These are phyloP conservation scores for Helicolenus hilgendorfi DNA, from an alignment of 2,797 vertebrate species.

Conservation along the genomic window DNA sequence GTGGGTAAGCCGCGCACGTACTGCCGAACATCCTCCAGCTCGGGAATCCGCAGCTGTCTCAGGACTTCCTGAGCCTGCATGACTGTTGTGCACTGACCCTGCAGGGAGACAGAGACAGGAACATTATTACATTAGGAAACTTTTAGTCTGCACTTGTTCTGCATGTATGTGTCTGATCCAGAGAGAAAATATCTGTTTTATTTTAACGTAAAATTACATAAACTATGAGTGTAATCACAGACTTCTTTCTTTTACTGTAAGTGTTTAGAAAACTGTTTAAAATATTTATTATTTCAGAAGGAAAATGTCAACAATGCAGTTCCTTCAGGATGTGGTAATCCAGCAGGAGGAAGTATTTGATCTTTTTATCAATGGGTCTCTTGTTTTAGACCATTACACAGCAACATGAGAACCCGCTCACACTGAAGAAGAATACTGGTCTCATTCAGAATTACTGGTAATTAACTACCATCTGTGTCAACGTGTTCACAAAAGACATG, in stretches of 20 bases:
- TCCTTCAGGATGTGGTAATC: background rate
- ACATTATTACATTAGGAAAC: background rate
- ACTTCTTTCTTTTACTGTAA: background rate
- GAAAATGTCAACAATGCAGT: background rate
- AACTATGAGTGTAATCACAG: background rate
- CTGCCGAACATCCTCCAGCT: slow-evolving; percentile 95
- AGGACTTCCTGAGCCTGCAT: slow-evolving; percentile 95
- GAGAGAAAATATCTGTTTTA: background rate
- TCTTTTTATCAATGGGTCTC: slow-evolving; percentile 24
- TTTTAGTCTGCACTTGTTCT: background rate
- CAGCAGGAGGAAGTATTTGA: slow-evolving; percentile 2
- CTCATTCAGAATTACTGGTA: slow-evolving; percentile 12
- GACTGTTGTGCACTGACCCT: slow-evolving; percentile 57
- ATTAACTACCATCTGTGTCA: background rate
- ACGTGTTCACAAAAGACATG: background rate
- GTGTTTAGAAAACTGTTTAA: background rate
- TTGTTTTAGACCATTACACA: slow-evolving; percentile 11
- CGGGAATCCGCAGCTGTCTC: slow-evolving; percentile 94
- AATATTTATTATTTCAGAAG: background rate
- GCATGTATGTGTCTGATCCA: background rate
- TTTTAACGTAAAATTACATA: background rate
- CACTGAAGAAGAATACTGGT: slow-evolving; percentile 1
- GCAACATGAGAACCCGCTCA: background rate
- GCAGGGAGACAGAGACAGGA: slow-evolving; percentile 14
- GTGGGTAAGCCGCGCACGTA: slow-evolving; percentile 94